A percentile compares a stretch with the other conserved stretches of the same genome.
Evolutionary conservation across 2,113 vertebrate genomes (phyloP).

Genomic region (Scophthalmus maximus): DNA sequence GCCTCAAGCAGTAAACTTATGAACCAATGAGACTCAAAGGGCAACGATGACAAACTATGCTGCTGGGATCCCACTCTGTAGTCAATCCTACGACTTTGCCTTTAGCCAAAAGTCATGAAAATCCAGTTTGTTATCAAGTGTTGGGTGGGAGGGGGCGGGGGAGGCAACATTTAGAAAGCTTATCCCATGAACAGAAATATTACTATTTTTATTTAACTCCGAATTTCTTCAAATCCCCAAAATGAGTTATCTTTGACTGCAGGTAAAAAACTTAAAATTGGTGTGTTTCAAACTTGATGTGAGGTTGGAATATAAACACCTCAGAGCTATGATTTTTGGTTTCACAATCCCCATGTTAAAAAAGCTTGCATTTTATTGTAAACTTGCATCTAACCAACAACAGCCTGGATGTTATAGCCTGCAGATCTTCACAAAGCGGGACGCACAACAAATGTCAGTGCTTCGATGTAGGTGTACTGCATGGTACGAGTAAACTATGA

Average conservation of each 20-base stretch:
- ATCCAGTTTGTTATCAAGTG: constrained; percentile 70
- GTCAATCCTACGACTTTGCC: constrained; percentile 73
- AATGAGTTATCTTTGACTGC: constrained; percentile 30
- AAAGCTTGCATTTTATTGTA: neutral
- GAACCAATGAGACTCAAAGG: constrained; percentile 69
- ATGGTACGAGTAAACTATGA: too few relatives aligned
- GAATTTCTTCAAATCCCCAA: constrained; percentile 25
- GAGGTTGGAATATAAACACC: constrained; percentile 10
- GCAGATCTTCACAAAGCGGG: neutral
- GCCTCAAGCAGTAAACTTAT: constrained; percentile 58
- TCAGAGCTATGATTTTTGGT: constrained; percentile 4
- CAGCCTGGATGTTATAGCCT: neutral
- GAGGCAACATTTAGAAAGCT: constrained; percentile 53
- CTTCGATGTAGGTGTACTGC: neutral
- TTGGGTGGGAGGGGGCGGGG: too few relatives aligned
- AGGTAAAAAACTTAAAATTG: constrained; percentile 28
- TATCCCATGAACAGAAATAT: constrained; percentile 43
- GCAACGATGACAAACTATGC: constrained; percentile 67
- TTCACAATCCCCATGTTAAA: neutral
- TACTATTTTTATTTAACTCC: constrained; percentile 41
- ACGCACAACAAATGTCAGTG: neutral
- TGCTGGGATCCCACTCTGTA: constrained; percentile 52
- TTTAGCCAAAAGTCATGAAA: constrained; percentile 70
- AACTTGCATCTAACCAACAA: neutral
- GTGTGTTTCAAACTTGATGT: constrained; percentile 5